phyloP scores from a whole-genome alignment of 1,140 invertebrate genomes.

The Dysdera silvatica region DNA sequence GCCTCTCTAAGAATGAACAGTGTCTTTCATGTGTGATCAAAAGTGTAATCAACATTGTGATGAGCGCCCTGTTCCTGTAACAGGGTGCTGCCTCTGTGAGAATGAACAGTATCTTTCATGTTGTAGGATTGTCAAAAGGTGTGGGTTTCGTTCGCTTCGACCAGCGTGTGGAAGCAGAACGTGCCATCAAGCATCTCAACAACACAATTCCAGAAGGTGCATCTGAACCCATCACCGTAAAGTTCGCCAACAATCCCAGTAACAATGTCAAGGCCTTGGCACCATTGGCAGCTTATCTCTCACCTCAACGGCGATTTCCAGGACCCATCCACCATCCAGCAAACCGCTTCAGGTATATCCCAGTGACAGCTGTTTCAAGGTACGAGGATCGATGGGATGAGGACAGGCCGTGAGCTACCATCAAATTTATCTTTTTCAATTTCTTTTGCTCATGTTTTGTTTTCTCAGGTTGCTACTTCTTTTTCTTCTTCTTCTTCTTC shows the following conservation, averaged over 20 bases:
- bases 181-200: constrained; percentile 93
- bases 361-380: constrained; percentile 29
- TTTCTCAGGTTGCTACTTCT: no score
- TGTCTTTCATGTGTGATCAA: no score
- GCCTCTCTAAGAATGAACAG: no score
- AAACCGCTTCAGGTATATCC: constrained; percentile 72
- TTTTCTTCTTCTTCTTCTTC: no score
- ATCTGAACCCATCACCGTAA: constrained; percentile 94
- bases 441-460: no score
- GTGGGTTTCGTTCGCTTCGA: constrained; percentile 99
- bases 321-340: constrained; percentile 85
- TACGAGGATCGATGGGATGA: no score
- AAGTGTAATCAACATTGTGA: neutral
- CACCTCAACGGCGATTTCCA: constrained; percentile 61
- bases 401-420: no score
- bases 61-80: neutral
- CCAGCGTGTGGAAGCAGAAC: constrained; percentile 90
- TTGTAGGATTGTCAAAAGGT: constrained; percentile 86
- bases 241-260: constrained; percentile 98
- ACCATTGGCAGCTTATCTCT: constrained; percentile 80
- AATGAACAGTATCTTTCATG: neutral
- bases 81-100: neutral
- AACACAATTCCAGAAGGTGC: constrained; percentile 90
- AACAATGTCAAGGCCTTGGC: constrained; percentile 80
- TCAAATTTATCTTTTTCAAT: no score